phyloP scores from a whole-genome alignment of 2,113 vertebrate genomes.

The Daphoenositta chrysoptera region DNA sequence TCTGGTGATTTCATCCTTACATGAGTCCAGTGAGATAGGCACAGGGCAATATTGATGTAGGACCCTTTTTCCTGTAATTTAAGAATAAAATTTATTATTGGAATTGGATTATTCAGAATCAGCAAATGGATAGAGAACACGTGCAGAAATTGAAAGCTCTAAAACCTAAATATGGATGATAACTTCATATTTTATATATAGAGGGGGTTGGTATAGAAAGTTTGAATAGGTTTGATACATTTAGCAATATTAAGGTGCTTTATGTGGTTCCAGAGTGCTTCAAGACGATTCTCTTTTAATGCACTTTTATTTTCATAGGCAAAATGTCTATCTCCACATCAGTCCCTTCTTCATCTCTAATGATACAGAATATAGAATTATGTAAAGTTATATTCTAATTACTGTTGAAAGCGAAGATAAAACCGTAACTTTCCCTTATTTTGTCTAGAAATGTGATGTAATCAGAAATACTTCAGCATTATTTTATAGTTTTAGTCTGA shows the following conservation, averaged over 20 bases:
- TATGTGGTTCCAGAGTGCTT: neutral
- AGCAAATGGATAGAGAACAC: neutral
- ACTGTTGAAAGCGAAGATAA: neutral
- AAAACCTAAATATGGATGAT: neutral
- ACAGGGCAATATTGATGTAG: neutral
- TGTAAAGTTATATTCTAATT: neutral
- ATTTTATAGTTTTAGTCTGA: neutral
- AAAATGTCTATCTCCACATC: neutral
- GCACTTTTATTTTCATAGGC: neutral
- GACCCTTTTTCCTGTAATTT: neutral
- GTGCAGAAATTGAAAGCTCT: neutral
- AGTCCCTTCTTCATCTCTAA: neutral
- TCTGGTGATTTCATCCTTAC: neutral
- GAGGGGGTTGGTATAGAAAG: neutral
- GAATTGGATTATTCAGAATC: neutral
- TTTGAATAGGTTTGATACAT: neutral
- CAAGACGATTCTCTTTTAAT: neutral
- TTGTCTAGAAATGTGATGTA: neutral
- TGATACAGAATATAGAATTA: neutral
- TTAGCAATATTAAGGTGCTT: neutral
- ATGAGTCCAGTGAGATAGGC: rapidly evolving
- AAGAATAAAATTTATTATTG: neutral
- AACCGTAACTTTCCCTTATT: neutral
- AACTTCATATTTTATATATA: neutral
- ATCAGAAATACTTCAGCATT: neutral